phyloP scores from a whole-genome alignment of 2,888 invertebrate genomes.

The Drosophila longiperda region DNA sequence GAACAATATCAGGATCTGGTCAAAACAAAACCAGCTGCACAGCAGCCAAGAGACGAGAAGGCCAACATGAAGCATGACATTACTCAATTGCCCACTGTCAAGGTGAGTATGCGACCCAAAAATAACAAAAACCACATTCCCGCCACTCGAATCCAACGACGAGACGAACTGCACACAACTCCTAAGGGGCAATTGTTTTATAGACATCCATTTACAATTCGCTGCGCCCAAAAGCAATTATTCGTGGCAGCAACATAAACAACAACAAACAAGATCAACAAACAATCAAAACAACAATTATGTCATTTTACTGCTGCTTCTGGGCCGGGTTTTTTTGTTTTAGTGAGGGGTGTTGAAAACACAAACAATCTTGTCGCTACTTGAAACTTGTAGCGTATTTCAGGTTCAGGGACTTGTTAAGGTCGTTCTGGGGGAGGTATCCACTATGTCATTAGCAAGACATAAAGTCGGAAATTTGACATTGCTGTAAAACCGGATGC shows the following conservation, averaged over 20 bases:
- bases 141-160: conserved; percentile 9
- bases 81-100: conserved; percentile 77
- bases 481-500: conserved; percentile 62
- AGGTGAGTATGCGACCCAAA: conserved; percentile 65
- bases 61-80: conserved; percentile 71
- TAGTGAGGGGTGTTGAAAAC: conserved; percentile 22
- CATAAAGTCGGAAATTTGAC: conserved; percentile 41
- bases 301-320: conserved; percentile 56
- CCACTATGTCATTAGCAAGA: conserved; percentile 62
- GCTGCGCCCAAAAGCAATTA: conserved; percentile 40
- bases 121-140: conserved; percentile 7
- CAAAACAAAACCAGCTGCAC: conserved; percentile 10
- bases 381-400: conserved; percentile 41
- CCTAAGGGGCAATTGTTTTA: conserved; percentile 12
- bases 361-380: conserved; percentile 47
- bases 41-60: conserved; percentile 15
- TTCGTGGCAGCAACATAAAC: conserved; percentile 8
- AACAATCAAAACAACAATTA: conserved; percentile 58
- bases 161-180: conserved; percentile 2
- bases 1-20: conserved; percentile 43
- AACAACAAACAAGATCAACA: conserved; percentile 24
- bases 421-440: conserved; percentile 24
- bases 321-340: conserved; percentile 5
- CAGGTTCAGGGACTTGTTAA: conserved; percentile 63
- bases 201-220: conserved; percentile 24